Conservation (phyloP, 2,113 vertebrate genomes). For the Atrichornis clamosus region DNA sequence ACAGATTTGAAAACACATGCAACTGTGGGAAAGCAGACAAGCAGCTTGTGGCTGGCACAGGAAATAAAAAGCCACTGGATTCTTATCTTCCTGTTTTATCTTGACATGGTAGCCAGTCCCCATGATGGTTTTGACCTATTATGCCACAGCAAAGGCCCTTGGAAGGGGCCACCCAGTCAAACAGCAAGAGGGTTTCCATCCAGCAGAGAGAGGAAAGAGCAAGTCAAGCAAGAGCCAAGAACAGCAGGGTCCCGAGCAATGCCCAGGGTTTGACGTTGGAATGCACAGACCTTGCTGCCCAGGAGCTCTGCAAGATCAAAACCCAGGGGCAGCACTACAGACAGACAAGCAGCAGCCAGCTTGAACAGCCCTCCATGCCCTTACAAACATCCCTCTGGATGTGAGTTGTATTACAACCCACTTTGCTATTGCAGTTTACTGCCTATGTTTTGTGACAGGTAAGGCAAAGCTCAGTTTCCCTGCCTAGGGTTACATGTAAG, state of each 20-base stretch:
- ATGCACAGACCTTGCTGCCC: neutral
- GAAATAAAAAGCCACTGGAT: neutral
- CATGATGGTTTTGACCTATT: neutral
- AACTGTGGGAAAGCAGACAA: neutral
- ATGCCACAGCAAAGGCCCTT: neutral
- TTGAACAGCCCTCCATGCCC: neutral
- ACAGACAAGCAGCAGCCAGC: neutral
- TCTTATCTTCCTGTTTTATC: neutral
- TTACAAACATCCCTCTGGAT: neutral
- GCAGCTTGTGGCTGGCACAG: neutral
- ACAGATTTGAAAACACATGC: neutral
- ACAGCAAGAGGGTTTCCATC: neutral
- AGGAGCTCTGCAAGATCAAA: neutral
- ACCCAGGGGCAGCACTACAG: neutral
- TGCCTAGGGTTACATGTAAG: neutral
- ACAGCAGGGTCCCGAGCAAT: neutral
- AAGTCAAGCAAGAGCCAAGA: neutral
- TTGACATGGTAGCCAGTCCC: neutral
- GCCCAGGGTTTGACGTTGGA: neutral
- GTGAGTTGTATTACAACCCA: neutral
- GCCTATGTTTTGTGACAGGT: rapidly evolving
- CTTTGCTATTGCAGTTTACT: too few species aligned
- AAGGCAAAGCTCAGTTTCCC: neutral
- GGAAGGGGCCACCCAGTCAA: neutral
- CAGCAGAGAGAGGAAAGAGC: neutral